Evolutionary conservation across 2,888 invertebrate genomes (phyloP).

Genomic region (Eueremaeus valkanovi): DNA sequence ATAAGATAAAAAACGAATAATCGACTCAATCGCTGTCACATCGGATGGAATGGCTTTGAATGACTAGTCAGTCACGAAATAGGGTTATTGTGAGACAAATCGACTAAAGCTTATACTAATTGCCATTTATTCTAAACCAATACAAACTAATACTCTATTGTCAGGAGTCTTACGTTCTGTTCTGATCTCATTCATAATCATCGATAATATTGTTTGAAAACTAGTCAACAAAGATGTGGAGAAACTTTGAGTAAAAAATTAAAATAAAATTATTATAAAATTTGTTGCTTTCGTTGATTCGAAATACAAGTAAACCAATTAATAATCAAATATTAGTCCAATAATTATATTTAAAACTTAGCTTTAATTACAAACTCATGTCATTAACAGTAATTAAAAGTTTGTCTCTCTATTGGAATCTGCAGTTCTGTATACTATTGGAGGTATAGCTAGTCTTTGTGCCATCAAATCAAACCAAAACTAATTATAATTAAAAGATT

Average conservation of each 20-base stretch:
- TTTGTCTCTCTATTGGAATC: background rate
- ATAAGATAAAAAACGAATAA: conserved; percentile 32
- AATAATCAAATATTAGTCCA: too few species aligned
- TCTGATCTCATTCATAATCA: conserved; percentile 13
- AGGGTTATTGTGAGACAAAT: background rate
- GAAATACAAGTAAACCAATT: too few species aligned
- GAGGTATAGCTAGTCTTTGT: conserved; percentile 32
- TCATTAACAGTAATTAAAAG: background rate
- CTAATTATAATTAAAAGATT: background rate
- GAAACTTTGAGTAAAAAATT: too few species aligned
- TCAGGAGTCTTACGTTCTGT: conserved; percentile 8
- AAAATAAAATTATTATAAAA: too few species aligned
- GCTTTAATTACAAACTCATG: background rate
- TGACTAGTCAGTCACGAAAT: conserved; percentile 9
- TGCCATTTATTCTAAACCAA: background rate
- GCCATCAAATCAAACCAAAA: conserved; percentile 2
- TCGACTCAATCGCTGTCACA: background rate
- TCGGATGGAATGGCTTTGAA: background rate
- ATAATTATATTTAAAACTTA: too few species aligned
- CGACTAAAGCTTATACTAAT: background rate
- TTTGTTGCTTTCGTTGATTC: background rate
- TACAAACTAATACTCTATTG: conserved; percentile 11
- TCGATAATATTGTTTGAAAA: background rate
- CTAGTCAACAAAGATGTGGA: background rate
- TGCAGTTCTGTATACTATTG: background rate